Percentiles rank a stretch among this genome's conserved stretches.
Evolutionary conservation across 64 coral and sea anemone species (phyloP).

Genomic region (Actinia tenebrosa): DNA sequence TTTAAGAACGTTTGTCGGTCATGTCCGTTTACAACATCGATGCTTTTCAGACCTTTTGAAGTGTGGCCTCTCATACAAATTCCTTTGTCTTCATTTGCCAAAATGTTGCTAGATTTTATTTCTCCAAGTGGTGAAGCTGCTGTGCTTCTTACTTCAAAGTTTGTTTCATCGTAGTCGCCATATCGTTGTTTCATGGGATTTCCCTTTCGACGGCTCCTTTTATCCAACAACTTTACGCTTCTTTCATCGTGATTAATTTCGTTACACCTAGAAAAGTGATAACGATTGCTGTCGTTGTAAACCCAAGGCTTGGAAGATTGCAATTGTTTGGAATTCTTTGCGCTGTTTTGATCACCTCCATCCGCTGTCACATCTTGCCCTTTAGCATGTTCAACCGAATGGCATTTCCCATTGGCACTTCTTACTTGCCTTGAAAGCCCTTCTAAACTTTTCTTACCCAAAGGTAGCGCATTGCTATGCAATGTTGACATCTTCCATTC

Average conservation of each 20-base stretch:
- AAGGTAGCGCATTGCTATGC: neutral
- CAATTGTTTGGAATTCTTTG: neutral
- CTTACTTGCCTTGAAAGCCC: neutral
- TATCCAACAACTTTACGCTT: neutral
- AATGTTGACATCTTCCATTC: slow-evolving; percentile 35
- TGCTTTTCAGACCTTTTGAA: neutral
- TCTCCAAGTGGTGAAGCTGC: neutral
- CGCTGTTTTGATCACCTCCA: neutral
- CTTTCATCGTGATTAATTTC: too few relatives aligned
- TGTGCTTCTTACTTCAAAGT: neutral
- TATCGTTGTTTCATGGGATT: neutral
- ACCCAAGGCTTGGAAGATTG: neutral
- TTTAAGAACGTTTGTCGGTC: neutral
- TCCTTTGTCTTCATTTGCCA: neutral
- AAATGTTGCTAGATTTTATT: too few relatives aligned
- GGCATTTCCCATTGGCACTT: neutral
- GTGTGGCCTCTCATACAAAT: neutral
- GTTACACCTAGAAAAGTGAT: too few relatives aligned
- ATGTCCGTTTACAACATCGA: neutral
- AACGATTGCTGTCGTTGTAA: neutral
- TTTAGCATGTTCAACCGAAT: neutral
- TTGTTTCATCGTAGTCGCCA: neutral
- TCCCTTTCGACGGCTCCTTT: neutral
- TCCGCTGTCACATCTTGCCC: neutral
- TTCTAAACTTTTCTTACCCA: neutral